Evolutionary conservation across 2,797 vertebrate species (phyloP).

Genomic region (Chromis chromis): DNA sequence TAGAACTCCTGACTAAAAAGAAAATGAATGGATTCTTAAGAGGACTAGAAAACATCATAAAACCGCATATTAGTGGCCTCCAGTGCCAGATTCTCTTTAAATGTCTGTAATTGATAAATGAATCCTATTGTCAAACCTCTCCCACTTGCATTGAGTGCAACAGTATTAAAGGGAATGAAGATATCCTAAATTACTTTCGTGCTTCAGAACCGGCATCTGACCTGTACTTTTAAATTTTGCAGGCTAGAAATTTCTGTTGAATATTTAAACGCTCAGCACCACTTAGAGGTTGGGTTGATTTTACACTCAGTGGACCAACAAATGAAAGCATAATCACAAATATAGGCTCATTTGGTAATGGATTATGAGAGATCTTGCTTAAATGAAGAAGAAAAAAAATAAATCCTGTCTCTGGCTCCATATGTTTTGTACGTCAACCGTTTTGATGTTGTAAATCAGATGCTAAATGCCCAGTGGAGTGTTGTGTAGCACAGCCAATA

Average conservation of each 20-base stretch:
- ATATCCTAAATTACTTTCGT: slow-evolving; percentile 29
- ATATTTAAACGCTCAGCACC: slow-evolving; percentile 70
- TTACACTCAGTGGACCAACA: slow-evolving; percentile 74
- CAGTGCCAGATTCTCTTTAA: slow-evolving; percentile 56
- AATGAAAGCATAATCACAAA: slow-evolving; percentile 68
- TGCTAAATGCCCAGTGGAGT: slow-evolving; percentile 58
- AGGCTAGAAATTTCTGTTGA: slow-evolving; percentile 59
- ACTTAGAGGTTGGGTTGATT: slow-evolving; percentile 71
- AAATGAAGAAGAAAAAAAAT: slow-evolving; percentile 1
- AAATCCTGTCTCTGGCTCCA: slow-evolving; percentile 15
- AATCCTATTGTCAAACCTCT: slow-evolving; percentile 56
- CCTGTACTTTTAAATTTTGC: slow-evolving; percentile 60
- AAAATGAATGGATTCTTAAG: slow-evolving; percentile 19
- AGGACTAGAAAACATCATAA: slow-evolving; percentile 47
- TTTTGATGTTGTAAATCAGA: slow-evolving; percentile 53
- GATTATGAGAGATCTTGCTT: slow-evolving; percentile 39
- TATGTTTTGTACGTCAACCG: slow-evolving; percentile 44
- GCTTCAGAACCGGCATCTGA: slow-evolving; percentile 52
- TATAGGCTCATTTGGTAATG: slow-evolving; percentile 51
- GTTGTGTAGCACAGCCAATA: slow-evolving; percentile 49
- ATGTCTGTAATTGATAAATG: slow-evolving; percentile 75
- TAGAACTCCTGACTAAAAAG: slow-evolving; percentile 4
- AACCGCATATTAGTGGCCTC: slow-evolving; percentile 41
- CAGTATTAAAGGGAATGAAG: slow-evolving; percentile 49
- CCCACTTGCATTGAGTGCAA: slow-evolving; percentile 31